Base-by-base conservation (phyloP, 2,797 vertebrate species). In the Myiotriccus ornatus region DNA sequence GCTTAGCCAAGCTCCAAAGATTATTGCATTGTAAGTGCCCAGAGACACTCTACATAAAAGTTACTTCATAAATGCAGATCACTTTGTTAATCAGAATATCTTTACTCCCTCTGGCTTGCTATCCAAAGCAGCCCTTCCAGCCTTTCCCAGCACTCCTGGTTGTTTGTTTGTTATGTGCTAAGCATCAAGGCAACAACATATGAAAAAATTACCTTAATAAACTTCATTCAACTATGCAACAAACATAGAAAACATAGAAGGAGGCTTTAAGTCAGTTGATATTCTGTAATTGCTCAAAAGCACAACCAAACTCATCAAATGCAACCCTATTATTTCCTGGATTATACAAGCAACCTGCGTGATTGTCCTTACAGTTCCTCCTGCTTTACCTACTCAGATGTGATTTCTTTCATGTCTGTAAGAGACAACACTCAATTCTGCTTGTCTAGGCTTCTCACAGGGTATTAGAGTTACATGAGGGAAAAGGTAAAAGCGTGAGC, bases 401-500 rank as follows among this genome's bases (percentile, higher is more conserved):
- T 44, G 25, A 81, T 75, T 89, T 74, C 14, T 92, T 90, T 68
- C 43, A 43, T 25, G 10, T 35, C 75, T 28, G 13, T 41, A 47
- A 20, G 65, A 81, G 11, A 37, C n/a, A 65, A 65, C 10, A 62
- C 30, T 85, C 37, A 50, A 73, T 81, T 89, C 65, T 71, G 22
- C 82, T 83, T 80, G 57, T 75, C 76, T 89, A 65, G 28, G 35
- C 43, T 94, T 89, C 69, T 94, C 92, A 83, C 5, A 6, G 27
- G 24, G 43, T 75, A 53, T 73, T 81, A 75, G 43, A 90, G 37
- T 71, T 85, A 81, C 93, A 75, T 50, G n/a, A 91, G 35, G 57
- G 84, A 95, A 91, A 94, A 85, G 32, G 46, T 91, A 96, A 95
- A 89, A 81, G 89, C 43, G 49, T 5, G 17, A 91, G 37, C 13